Percentiles rank a stretch among this genome's conserved stretches.
Conservation (phyloP, 2,797 vertebrate species). For the Bovichtus diacanthus region DNA sequence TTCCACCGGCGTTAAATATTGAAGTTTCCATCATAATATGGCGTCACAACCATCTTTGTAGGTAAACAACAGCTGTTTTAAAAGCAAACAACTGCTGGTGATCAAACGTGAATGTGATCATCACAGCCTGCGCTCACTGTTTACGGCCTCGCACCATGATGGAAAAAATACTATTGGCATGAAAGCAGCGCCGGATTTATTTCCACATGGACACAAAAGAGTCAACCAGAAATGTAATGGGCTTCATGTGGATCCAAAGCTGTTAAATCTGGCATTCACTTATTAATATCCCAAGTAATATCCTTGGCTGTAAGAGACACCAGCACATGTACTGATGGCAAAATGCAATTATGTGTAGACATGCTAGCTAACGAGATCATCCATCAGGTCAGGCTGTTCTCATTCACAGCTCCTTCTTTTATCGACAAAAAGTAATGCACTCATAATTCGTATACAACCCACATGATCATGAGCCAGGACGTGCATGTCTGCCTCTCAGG, state of each 20-base stretch:
- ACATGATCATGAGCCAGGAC: too few species aligned
- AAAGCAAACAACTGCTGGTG: conserved; percentile 22
- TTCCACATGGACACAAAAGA: conserved; percentile 33
- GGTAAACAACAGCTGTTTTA: conserved; percentile 40
- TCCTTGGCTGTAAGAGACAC: conserved; percentile 16
- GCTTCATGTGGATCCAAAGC: conserved; percentile 42
- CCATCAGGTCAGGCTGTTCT: neutral
- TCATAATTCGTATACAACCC: too few species aligned
- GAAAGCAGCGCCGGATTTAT: conserved; percentile 11
- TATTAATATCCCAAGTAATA: conserved; percentile 16
- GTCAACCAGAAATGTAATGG: conserved; percentile 13
- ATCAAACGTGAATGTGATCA: conserved; percentile 24
- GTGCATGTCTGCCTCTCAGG: too few species aligned
- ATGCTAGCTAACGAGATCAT: neutral
- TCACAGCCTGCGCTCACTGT: conserved; percentile 1
- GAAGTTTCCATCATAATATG: neutral
- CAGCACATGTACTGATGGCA: neutral
- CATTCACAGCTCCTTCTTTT: too few species aligned
- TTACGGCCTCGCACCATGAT: conserved; percentile 9
- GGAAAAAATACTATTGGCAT: conserved; percentile 19
- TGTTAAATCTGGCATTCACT: conserved; percentile 30
- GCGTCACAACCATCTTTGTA: conserved; percentile 9
- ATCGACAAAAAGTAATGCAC: too few species aligned
- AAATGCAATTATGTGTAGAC: conserved; percentile 1
- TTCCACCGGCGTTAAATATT: neutral